Evolutionary conservation across 2,888 invertebrate genomes (phyloP).

Genomic region (Thysanoteuthis rhombus): DNA sequence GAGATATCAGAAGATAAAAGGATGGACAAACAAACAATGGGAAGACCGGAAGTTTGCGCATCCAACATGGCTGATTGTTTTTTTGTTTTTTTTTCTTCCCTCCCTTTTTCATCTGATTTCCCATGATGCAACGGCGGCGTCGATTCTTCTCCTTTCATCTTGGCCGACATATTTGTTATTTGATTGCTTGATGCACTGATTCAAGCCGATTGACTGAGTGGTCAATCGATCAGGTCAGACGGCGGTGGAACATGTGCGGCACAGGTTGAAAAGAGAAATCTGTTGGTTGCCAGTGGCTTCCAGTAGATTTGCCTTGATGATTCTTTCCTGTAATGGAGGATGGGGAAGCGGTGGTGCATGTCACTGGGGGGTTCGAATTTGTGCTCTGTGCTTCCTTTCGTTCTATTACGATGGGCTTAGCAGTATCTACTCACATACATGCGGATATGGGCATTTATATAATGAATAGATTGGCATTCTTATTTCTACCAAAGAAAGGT

Average conservation of each 20-base stretch:
- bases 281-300: background rate
- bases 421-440: background rate
- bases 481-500: background rate
- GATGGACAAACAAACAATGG: background rate
- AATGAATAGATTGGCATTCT: background rate
- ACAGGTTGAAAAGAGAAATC: background rate
- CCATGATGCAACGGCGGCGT: background rate
- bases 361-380: background rate
- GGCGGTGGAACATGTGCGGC: background rate
- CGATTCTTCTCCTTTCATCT: background rate
- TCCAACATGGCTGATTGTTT: background rate
- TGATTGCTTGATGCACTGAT: background rate
- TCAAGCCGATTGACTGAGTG: background rate
- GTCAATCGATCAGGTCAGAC: background rate
- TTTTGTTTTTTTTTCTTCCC: too few relatives aligned
- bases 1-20: background rate
- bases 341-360: background rate
- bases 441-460: background rate
- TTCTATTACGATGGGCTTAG: background rate
- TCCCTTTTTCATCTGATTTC: background rate
- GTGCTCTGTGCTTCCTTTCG: background rate
- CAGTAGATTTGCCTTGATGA: background rate
- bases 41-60: background rate
- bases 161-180: background rate
- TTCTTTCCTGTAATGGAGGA: background rate